Percentiles rank a stretch among this genome's conserved stretches.
phyloP scores from a whole-genome alignment of 2,113 vertebrate genomes.

The Melanostigma gelatinosum region DNA sequence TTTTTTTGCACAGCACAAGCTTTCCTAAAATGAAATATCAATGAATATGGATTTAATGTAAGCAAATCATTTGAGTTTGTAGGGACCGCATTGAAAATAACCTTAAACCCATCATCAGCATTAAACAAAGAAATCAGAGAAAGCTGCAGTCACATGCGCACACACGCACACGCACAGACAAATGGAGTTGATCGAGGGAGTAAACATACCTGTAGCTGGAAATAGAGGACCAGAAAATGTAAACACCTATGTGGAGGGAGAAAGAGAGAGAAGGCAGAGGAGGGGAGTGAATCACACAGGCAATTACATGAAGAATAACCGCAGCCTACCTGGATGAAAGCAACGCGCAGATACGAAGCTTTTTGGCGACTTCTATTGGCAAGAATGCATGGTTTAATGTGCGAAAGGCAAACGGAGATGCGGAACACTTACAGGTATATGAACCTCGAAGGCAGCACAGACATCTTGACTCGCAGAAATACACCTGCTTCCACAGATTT shows the following conservation, averaged over 20 bases:
- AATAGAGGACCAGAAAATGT: slow-evolving; percentile 86
- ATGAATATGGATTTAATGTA: background rate
- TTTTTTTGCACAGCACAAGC: background rate
- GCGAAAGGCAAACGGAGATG: slow-evolving; percentile 45
- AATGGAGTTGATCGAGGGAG: slow-evolving; percentile 5
- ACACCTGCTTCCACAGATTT: slow-evolving; percentile 85
- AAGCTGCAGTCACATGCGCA: slow-evolving; percentile 26
- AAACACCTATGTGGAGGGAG: slow-evolving; percentile 82
- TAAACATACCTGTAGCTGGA: slow-evolving; percentile 85
- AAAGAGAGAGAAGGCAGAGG: slow-evolving; percentile 56
- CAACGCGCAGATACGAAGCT: slow-evolving; percentile 64
- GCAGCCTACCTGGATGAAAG: slow-evolving; percentile 73
- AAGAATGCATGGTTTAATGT: slow-evolving; percentile 77
- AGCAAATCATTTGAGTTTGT: background rate
- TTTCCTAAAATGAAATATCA: background rate
- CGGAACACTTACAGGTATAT: slow-evolving; percentile 85
- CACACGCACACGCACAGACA: background rate
- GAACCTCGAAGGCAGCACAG: slow-evolving; percentile 84
- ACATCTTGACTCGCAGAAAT: slow-evolving; percentile 84
- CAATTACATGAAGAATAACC: slow-evolving; percentile 77
- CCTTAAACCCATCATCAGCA: background rate
- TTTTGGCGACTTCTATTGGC: slow-evolving; percentile 87
- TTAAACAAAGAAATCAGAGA: background rate
- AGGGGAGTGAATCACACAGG: slow-evolving; percentile 78
- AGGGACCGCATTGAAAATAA: background rate